Base-by-base conservation (phyloP, 2,113 vertebrate genomes). In the Hippocampus guttulatus region DNA sequence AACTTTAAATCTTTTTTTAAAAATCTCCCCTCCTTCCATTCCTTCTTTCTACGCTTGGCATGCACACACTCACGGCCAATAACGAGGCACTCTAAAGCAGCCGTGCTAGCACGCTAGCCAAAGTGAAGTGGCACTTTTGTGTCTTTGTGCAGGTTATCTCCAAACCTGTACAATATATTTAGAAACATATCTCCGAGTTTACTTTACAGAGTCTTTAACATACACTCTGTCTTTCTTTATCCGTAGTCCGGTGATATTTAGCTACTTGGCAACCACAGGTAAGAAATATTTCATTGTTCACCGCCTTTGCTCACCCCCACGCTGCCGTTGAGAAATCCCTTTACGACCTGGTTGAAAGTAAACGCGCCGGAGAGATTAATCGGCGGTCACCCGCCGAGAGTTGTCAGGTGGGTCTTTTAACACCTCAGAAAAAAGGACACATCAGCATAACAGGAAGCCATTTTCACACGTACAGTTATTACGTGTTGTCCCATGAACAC, bases 361-460 rank as follows among this genome's bases (percentile, higher is more conserved):
- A 82, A 78, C 68, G 68, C 55, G 80, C 63, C 45, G 60, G 74
- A 75, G 75, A 86, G 81, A 91, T 90, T 88, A 90, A 87, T 88
- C 70, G 62, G 54, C 21, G 70, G 80, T 86, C 78, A 77, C 91
- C 86, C 68, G 85, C 88, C 89, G 90, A 54, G 87, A 64, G 70
- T 75, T 85, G 88, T 88, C 88, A 87, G 87, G 85, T 27, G 27
- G 6, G 23, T 40, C 67, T 57, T 25, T 79, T 75, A 82, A 76
- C 68, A 49, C 84, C 84, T 81, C 77, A 58, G 84, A 83, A 84
- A 38, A 79, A 71, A 82, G n/a, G 81, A 73, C 75, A 52, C 64
- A 85, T 84, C 81, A 86, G 79, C 79, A 79, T 81, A 87, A 87
- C 76, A 78, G 75, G 67, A 77, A 78, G 58, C 79, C 72, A 65